phyloP scores from a whole-genome alignment of 2,888 invertebrate species.

The Campopleginae sp. region DNA sequence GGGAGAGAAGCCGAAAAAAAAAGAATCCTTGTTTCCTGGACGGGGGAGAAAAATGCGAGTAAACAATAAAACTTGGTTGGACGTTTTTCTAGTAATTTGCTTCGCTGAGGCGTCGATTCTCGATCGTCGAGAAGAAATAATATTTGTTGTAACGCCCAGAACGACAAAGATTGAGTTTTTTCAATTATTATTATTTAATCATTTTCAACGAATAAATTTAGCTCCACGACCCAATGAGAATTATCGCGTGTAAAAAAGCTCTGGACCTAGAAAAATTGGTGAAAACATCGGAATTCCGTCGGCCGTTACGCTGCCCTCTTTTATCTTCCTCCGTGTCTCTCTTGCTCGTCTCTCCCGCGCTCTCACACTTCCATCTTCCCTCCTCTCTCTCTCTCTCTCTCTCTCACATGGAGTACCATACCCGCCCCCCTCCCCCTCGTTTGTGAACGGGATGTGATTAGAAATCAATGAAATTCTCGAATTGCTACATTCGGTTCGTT shows the following conservation, averaged over 20 bases:
- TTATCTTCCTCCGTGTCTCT: background rate
- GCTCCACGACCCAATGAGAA: background rate
- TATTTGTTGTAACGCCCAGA: background rate
- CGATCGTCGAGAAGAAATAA: background rate
- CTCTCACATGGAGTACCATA: background rate
- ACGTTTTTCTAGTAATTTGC: background rate
- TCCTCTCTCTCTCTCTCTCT: background rate
- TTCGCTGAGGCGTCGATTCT: background rate
- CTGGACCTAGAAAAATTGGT: background rate
- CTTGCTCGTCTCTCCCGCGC: constrained; percentile 1
- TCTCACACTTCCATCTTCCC: background rate
- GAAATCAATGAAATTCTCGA: background rate
- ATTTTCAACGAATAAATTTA: background rate
- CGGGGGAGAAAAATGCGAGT: background rate
- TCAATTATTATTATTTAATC: background rate
- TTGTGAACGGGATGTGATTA: background rate
- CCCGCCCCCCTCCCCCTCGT: background rate
- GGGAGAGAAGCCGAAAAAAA: background rate
- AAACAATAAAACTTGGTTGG: background rate
- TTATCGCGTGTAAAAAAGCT: background rate
- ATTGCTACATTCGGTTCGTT: background rate
- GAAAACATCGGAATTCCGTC: background rate
- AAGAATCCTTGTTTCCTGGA: background rate
- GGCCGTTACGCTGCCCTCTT: constrained; percentile 5
- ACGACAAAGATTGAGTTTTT: background rate